A percentile compares a stretch with the other conserved stretches of the same genome.
Conservation (phyloP, 2,888 invertebrate species). For the Ceramica pisi region DNA sequence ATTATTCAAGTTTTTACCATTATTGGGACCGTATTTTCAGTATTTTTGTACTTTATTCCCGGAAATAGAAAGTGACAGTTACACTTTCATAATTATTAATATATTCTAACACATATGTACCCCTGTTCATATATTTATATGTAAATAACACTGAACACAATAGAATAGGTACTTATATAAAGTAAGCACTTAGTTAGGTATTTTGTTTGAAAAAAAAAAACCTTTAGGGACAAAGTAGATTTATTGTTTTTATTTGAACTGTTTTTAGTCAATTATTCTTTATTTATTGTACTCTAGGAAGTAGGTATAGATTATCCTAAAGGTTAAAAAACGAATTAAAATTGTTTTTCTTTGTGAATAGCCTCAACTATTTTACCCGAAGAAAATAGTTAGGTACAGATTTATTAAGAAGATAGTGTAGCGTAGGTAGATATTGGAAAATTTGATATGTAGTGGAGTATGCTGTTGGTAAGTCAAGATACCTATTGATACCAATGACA, state of each 20-base stretch:
- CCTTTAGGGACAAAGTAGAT: background rate
- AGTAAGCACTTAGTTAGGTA: conserved; percentile 14
- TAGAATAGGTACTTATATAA: conserved; percentile 29
- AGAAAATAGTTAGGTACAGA: background rate
- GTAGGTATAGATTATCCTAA: background rate
- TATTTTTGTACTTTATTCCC: conserved; percentile 15
- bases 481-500: too few relatives aligned
- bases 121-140: conserved; percentile 47
- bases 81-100: conserved; percentile 39
- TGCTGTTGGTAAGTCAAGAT: background rate
- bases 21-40: conserved; percentile 6
- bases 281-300: background rate
- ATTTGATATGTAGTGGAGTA: background rate
- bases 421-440: background rate
- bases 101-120: conserved; percentile 45
- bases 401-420: background rate
- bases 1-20: background rate
- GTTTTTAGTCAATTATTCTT: background rate
- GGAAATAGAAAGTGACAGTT: conserved; percentile 26
- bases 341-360: background rate
- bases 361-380: background rate
- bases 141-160: conserved; percentile 58
- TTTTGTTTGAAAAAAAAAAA: conserved; percentile 16
- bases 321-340: background rate
- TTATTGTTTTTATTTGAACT: background rate